Base-by-base conservation (phyloP, 2,888 invertebrate species). In the Tiliacea aurago region DNA sequence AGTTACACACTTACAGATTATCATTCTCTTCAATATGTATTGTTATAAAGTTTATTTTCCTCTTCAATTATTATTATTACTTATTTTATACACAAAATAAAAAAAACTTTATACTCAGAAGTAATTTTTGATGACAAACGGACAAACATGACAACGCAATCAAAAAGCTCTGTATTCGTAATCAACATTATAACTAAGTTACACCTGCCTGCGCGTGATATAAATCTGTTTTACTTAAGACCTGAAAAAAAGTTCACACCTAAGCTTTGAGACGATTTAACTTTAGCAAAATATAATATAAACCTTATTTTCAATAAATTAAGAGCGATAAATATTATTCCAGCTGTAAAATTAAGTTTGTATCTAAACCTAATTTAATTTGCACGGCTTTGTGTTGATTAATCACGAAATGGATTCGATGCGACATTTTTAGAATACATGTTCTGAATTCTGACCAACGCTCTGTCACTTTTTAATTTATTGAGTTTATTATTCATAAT, bases 301-400 rank as follows among this genome's bases (percentile, higher is more conserved):
- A 58, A 73, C 70, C 73, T 56, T 86, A 72, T 68, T 0, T 0
- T 0, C 0, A 7, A 4, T 0, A 0, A 0, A 0, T 11, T 74
- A 76, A 63, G 67, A 55, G 20, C 15, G 15, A 63, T 20, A 1
- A 1, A 11, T 7, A 1, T 2, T 47, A 41, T 18, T 6, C 4
- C 0, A 56, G 15, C 15, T 20, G 20, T 56, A 37, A 45, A 51
- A 18, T 4, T 33, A 74, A 62, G 47, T 47, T 79, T 47, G 74
- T 74, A 15, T 37, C 56, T 11, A 78, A 80, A 83, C 45, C 90
- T 93, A 92, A 94, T 93, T 94, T 93, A 93, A 93, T 94, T 93
- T 92, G 91, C 88, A 82, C 78, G 86, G 89, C 89, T 90, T 90
- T 89, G 88, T 84, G 89, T 89, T 93, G 93, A 93, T 94, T 93